These are phyloP conservation scores for Lamproptera curius DNA, from an alignment of 2,888 invertebrate species.

Conservation along the genomic window DNA sequence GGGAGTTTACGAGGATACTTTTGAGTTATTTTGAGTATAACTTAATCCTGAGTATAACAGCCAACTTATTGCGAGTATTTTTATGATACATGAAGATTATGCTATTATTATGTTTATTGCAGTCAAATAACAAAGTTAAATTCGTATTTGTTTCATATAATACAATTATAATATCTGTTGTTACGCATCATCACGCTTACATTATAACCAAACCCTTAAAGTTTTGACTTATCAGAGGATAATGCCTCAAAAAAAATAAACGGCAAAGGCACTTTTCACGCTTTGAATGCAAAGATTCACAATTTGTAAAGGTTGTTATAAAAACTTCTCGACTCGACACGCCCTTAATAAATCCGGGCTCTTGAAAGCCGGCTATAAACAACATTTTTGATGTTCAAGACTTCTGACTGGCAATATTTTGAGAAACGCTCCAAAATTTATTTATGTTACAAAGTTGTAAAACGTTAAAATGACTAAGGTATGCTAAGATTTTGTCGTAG, in stretches of 20 bases:
- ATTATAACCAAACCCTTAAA: slow-evolving; percentile 1
- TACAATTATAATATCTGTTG: neutral
- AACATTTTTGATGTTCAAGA: slow-evolving; percentile 21
- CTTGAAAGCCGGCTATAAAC: slow-evolving; percentile 14
- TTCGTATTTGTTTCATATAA: no score
- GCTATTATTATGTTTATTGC: neutral
- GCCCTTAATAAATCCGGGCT: slow-evolving; percentile 26
- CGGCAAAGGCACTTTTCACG: slow-evolving; percentile 29
- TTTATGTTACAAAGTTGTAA: neutral
- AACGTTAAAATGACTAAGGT: neutral
- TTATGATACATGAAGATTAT: no score
- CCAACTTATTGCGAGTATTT: no score
- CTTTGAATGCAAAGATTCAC: slow-evolving; percentile 32
- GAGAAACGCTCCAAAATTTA: neutral
- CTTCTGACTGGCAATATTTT: slow-evolving; percentile 2
- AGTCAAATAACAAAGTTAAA: no score
- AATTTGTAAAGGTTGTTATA: slow-evolving; percentile 33
- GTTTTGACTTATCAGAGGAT: slow-evolving; percentile 18
- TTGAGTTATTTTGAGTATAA: no score
- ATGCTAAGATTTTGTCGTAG: no score
- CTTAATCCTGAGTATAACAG: no score
- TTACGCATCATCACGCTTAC: neutral
- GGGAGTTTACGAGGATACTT: no score
- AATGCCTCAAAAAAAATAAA: slow-evolving; percentile 19
- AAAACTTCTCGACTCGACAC: slow-evolving; percentile 28